phyloP scores from a whole-genome alignment of 1,140 invertebrate species.

The Aphidius gifuensis region DNA sequence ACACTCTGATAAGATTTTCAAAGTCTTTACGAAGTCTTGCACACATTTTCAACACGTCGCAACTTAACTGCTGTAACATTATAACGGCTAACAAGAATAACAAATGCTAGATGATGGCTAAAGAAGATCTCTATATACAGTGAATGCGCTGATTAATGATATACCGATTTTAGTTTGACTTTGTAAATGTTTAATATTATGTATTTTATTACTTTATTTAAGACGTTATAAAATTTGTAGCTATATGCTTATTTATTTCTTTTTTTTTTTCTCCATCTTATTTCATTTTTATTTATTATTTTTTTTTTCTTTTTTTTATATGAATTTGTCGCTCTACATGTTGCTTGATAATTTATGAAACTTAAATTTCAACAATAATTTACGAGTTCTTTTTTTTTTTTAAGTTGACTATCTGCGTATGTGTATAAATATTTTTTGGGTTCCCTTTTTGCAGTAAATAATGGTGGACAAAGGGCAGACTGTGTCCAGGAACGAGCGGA shows the following conservation, averaged over 20 bases:
- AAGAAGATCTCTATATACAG: background rate
- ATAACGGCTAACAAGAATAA: background rate
- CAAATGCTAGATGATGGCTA: background rate
- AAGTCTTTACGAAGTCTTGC: conserved; percentile 8
- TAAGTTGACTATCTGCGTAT: background rate
- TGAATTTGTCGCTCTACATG: too few species aligned
- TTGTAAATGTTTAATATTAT: too few species aligned
- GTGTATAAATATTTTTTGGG: background rate
- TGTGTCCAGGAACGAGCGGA: conserved; percentile 1
- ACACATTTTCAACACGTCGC: conserved; percentile 17
- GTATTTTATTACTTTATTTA: too few species aligned
- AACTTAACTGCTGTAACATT: background rate
- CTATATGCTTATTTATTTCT: too few species aligned
- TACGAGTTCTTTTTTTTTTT: too few species aligned
- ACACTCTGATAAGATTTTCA: conserved; percentile 24
- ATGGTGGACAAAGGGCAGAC: conserved; percentile 6
- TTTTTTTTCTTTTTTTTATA: too few species aligned
- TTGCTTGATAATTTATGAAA: too few species aligned
- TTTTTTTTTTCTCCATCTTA: too few species aligned
- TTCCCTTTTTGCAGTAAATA: conserved; percentile 8
- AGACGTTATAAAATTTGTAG: too few species aligned
- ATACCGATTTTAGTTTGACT: too few species aligned
- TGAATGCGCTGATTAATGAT: background rate
- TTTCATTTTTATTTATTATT: too few species aligned
- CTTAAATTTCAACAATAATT: too few species aligned